phyloP scores from a whole-genome alignment of 2,113 vertebrate species.

The Eulemur rufifrons region DNA sequence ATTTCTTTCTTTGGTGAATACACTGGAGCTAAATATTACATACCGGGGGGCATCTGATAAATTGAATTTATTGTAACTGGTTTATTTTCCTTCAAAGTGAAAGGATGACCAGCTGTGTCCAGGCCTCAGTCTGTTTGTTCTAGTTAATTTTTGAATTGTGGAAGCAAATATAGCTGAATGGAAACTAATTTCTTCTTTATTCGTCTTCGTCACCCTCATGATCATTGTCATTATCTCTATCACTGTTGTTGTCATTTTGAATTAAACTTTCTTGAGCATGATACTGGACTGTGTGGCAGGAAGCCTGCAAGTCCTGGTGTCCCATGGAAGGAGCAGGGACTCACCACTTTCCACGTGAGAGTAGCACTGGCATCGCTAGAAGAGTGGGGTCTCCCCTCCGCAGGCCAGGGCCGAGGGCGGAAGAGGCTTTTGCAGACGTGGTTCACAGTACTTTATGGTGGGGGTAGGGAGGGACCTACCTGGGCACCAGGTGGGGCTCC shows the following conservation, averaged over 20 bases:
- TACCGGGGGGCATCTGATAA: neutral
- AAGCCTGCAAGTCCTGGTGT: too few species aligned
- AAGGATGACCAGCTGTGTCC: neutral
- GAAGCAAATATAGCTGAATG: neutral
- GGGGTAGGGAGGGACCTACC: neutral
- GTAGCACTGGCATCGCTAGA: fast-evolving
- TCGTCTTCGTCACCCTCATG: fast-evolving
- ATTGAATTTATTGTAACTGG: too few species aligned
- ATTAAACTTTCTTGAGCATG: fast-evolving
- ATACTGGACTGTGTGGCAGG: too few species aligned
- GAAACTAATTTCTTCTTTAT: neutral
- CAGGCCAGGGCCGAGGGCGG: neutral
- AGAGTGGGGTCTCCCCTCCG: neutral
- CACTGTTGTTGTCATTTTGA: too few species aligned
- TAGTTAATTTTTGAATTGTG: neutral
- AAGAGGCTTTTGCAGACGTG: neutral
- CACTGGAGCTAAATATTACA: neutral
- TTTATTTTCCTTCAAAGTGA: neutral
- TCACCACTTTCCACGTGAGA: fast-evolving
- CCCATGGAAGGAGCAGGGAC: fast-evolving
- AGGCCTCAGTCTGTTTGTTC: neutral
- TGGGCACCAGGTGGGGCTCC: fast-evolving
- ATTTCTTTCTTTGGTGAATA: neutral
- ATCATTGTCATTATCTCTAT: fast-evolving
- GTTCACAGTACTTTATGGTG: neutral